Evolutionary conservation across 2,797 vertebrate genomes (phyloP), one percentile per base, ranked within the genome.

Genomic region (Enteromius paludinosus): DNA sequence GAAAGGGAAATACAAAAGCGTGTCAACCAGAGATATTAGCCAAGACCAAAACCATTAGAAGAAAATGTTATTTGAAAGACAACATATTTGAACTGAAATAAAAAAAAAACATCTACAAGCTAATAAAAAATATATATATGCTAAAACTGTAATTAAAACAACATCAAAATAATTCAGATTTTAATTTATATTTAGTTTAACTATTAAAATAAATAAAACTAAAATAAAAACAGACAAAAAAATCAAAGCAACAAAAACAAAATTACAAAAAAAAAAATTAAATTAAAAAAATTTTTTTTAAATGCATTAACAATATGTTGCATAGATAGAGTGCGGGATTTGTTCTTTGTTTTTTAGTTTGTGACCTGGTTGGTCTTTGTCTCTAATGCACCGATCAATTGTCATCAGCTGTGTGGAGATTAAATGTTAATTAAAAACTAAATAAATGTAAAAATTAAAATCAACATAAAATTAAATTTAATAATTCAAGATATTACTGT

Each of bases 1-100:
- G 4, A 80, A 64, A 65, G 56, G 59, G n/a, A 56, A 59, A 64
- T 56, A 14, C 75, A 54, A 43, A 77, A 43, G n/a, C 11, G 23
- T 25, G 17, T n/a, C 38, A 78, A 30, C 18, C 18, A 8, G n/a
- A 2, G 18, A 33, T 64, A 70, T 47, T 18, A 45, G 20, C 64
- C 1, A 12, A 12, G 20, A 66, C 4, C 35, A 41, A 12, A n/a
- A n/a, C 64, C 33, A 20, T 65, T 43, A 43, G 38, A 10, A 35
- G 11, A 28, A 62, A 35, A 4, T 10, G 7, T 33, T 65, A 35
- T 17, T 35, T 35, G 5, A 35, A 35, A 10, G 9, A n/a, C 28
- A 20, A 30, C 15, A 62, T n/a, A 12, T 28, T 33, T 64, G 17
- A 33, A 28, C 8, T 20, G 8, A 12, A 66, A 41, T 66, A 5